Conservation (phyloP, 2,113 vertebrate species). For the Carassius auratus region DNA sequence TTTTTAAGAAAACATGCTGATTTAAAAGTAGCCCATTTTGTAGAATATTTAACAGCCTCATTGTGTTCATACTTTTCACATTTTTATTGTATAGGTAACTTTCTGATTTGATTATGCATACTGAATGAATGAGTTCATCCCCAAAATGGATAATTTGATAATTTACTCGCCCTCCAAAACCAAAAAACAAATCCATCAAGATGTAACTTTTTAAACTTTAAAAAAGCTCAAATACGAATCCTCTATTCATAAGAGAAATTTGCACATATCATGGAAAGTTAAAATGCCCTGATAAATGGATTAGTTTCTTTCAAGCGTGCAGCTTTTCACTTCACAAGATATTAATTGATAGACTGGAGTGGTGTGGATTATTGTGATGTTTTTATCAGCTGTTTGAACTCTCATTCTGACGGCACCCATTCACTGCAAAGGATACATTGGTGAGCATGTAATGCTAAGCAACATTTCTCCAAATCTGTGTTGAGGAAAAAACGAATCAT, state of each 20-base stretch:
- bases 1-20: not conserved
- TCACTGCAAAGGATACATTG: not conserved
- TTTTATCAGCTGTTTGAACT: not conserved
- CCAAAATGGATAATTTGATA: not conserved
- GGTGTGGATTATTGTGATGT: not conserved
- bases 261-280: not conserved
- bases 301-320: too few relatives aligned
- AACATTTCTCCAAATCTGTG: not conserved
- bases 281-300: not conserved
- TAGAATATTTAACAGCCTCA: not conserved
- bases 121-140: not conserved
- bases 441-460: not conserved
- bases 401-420: not conserved
- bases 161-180: not conserved
- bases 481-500: not conserved
- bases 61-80: not conserved
- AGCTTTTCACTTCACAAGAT: too few relatives aligned
- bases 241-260: not conserved
- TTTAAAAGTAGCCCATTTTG: not conserved
- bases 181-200: not conserved
- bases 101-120: not conserved
- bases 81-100: not conserved
- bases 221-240: not conserved
- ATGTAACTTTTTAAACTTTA: not conserved
- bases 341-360: not conserved